These are phyloP conservation scores for Ptiloglossa arizonensis DNA, from an alignment of 1,140 invertebrate species.

Conservation along the genomic window DNA sequence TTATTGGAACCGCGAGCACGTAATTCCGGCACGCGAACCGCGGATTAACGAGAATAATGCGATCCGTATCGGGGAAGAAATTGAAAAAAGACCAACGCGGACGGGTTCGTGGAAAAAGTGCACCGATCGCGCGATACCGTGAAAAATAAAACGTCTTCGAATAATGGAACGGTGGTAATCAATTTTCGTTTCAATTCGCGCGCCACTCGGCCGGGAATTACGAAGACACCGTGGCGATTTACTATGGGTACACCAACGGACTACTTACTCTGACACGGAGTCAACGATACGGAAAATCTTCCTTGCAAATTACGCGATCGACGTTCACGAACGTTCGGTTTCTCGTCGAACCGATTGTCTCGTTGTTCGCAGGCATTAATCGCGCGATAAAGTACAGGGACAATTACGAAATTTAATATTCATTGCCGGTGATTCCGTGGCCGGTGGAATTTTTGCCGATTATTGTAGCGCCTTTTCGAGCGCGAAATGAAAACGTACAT, in stretches of 20 bases:
- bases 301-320: conserved; percentile 27
- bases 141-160: conserved; percentile 16
- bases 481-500: not conserved
- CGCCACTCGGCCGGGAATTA: not conserved
- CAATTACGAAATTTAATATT: conserved; percentile 35
- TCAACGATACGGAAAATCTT: conserved; percentile 37
- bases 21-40: conserved; percentile 36
- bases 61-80: conserved; percentile 20
- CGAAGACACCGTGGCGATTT: too few species aligned
- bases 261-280: conserved; percentile 23
- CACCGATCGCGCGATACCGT: not conserved
- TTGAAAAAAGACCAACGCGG: conserved; percentile 10
- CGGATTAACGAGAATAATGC: conserved; percentile 34
- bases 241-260: not conserved
- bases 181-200: conserved; percentile 31
- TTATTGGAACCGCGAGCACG: not conserved
- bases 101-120: conserved; percentile 3
- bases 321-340: not conserved
- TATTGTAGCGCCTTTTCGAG: not conserved
- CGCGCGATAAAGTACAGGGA: conserved; percentile 1
- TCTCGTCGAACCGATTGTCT: conserved; percentile 5
- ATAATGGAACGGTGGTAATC: conserved; percentile 21
- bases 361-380: conserved; percentile 16
- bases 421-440: conserved; percentile 5
- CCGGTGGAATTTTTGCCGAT: conserved; percentile 26